Evolutionary conservation across 2,113 vertebrate species (phyloP).

Genomic region (Spilogale gracilis): DNA sequence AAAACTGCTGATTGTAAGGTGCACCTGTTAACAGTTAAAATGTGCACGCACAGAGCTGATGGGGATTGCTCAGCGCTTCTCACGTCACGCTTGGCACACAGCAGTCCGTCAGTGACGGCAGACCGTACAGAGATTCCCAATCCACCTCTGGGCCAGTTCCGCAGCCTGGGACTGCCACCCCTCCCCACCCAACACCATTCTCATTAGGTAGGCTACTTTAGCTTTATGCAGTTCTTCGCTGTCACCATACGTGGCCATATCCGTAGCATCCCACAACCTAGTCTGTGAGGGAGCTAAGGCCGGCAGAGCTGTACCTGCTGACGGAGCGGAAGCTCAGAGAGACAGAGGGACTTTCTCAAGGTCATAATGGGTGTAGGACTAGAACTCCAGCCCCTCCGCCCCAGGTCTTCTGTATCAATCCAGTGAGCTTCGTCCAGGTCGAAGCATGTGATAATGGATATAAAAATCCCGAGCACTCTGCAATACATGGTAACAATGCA

Average conservation of each 20-base stretch:
- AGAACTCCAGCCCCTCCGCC: not conserved
- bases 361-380: not conserved
- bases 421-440: not conserved
- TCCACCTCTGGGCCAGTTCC: not conserved
- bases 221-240: not conserved
- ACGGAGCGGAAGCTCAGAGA: not conserved
- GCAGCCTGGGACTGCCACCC: not conserved
- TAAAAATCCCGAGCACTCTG: not conserved
- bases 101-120: not conserved
- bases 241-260: too few relatives aligned
- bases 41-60: not conserved
- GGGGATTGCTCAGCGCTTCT: not conserved
- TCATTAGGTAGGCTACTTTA: not conserved
- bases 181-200: rapidly evolving
- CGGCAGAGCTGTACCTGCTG: not conserved
- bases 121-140: not conserved
- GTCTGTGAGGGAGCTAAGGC: not conserved
- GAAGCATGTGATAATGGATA: not conserved
- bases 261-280: not conserved
- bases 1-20: not conserved
- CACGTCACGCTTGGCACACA: not conserved
- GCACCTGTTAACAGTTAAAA: not conserved
- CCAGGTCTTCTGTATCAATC: not conserved
- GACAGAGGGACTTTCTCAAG: not conserved
- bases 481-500: not conserved